A percentile compares a stretch with the other conserved stretches of the same genome.
These are phyloP conservation scores for Phrixothrix hirtus DNA, from an alignment of 2,888 invertebrate species.

Conservation along the genomic window DNA sequence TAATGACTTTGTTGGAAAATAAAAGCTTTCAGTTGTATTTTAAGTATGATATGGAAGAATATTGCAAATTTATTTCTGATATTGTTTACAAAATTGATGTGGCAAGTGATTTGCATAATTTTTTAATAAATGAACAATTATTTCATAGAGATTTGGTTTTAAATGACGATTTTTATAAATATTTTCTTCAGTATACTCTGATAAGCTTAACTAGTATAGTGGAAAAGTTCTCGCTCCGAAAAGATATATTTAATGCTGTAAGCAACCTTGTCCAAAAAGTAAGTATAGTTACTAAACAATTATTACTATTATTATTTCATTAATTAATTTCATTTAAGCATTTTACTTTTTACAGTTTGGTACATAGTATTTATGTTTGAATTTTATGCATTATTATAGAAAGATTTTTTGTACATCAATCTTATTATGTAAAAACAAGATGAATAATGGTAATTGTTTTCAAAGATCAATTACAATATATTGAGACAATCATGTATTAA, in stretches of 20 bases:
- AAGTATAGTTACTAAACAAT: slow-evolving; percentile 28
- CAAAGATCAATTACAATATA: too few relatives aligned
- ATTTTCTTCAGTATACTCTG: slow-evolving; percentile 36
- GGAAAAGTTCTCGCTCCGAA: slow-evolving; percentile 30
- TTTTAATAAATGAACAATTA: slow-evolving; percentile 35
- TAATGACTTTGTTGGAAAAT: slow-evolving; percentile 33
- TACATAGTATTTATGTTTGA: not conserved
- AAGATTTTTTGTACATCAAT: too few relatives aligned
- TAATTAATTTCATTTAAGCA: slow-evolving; percentile 34
- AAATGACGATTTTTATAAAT: slow-evolving; percentile 32
- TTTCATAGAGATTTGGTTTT: slow-evolving; percentile 34
- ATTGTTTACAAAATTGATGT: slow-evolving; percentile 33
- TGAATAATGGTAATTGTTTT: too few relatives aligned
- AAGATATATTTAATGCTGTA: slow-evolving; percentile 35
- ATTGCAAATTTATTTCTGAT: slow-evolving; percentile 39
- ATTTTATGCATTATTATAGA: not conserved
- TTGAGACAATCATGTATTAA: too few relatives aligned
- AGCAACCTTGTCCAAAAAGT: slow-evolving; percentile 34
- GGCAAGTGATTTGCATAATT: slow-evolving; percentile 19
- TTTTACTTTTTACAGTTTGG: too few relatives aligned
- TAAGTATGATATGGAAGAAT: slow-evolving; percentile 38
- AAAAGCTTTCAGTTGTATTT: slow-evolving; percentile 44
- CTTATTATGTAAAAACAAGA: too few relatives aligned
- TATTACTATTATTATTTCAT: slow-evolving; percentile 39
- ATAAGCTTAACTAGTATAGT: slow-evolving; percentile 32